These are phyloP conservation scores for Herpetotheres cachinnans DNA, from an alignment of 2,113 vertebrate species.

Conservation along the genomic window DNA sequence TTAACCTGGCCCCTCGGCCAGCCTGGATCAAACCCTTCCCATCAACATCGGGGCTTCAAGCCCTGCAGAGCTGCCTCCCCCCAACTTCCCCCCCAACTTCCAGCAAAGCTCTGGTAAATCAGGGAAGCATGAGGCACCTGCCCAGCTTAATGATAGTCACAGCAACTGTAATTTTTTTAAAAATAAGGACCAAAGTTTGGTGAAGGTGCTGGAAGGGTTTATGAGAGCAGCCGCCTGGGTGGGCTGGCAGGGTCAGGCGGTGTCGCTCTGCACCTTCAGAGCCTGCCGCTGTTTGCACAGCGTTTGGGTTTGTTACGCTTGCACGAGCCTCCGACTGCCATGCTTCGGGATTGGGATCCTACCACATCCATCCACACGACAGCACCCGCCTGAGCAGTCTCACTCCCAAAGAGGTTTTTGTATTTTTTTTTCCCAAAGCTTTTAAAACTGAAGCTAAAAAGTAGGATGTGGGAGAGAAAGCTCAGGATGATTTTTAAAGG, in stretches of 20 bases:
- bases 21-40: not conserved
- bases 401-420: fast-evolving
- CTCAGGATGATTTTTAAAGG: not conserved
- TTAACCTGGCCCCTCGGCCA: not conserved
- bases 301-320: fast-evolving
- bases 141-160: not conserved
- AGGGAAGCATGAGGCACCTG: not conserved
- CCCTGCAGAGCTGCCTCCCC: not conserved
- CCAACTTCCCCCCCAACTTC: not conserved
- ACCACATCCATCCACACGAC: fast-evolving
- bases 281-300: not conserved
- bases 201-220: fast-evolving
- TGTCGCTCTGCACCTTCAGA: not conserved
- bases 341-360: fast-evolving
- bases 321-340: fast-evolving
- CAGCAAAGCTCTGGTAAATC: not conserved
- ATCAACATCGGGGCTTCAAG: fast-evolving
- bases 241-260: not conserved
- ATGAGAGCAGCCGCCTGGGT: fast-evolving
- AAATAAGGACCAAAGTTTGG: not conserved
- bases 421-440: fast-evolving
- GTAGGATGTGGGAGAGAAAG: not conserved
- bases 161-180: fast-evolving
- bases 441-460: not conserved
- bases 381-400: not conserved